Evolutionary conservation across 2,888 invertebrate genomes (phyloP).

Genomic region (Caenorhabditis imperialis): DNA sequence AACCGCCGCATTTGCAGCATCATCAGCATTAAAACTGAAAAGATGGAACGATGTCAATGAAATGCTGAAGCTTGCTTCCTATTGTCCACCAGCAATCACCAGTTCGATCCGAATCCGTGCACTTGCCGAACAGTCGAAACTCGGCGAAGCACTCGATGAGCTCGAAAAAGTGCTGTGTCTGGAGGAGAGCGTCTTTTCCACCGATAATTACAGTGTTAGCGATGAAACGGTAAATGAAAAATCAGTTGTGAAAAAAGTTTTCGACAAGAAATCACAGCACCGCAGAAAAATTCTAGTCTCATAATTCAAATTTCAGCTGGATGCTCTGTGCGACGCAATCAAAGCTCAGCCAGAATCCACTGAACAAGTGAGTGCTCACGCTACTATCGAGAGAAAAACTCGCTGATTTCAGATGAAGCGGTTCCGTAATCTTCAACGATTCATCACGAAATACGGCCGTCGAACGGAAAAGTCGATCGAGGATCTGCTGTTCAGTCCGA

Average conservation of each 20-base stretch:
- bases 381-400: background rate
- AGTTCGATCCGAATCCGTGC: conserved; percentile 36
- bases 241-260: background rate
- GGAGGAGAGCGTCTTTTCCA: conserved; percentile 45
- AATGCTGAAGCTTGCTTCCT: conserved; percentile 33
- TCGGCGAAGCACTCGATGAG: conserved; percentile 57
- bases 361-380: conserved; percentile 19
- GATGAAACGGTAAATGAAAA: conserved; percentile 55
- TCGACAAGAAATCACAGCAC: background rate
- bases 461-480: conserved; percentile 46
- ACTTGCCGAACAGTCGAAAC: conserved; percentile 37
- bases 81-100: conserved; percentile 47
- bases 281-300: background rate
- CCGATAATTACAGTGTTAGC: conserved; percentile 49
- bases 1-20: conserved; percentile 54
- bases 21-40: conserved; percentile 51
- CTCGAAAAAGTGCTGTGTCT: conserved; percentile 50
- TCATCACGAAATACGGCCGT: conserved; percentile 51
- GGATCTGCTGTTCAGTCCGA: conserved; percentile 42
- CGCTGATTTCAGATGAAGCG: conserved; percentile 31
- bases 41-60: conserved; percentile 46
- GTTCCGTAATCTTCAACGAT: conserved; percentile 57
- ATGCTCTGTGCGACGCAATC: conserved; percentile 44
- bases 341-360: conserved; percentile 31
- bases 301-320: conserved; percentile 43